Evolutionary conservation across 2,113 vertebrate genomes (phyloP), one percentile per base, ranked within the genome.

Genomic region (Mellivora capensis): DNA sequence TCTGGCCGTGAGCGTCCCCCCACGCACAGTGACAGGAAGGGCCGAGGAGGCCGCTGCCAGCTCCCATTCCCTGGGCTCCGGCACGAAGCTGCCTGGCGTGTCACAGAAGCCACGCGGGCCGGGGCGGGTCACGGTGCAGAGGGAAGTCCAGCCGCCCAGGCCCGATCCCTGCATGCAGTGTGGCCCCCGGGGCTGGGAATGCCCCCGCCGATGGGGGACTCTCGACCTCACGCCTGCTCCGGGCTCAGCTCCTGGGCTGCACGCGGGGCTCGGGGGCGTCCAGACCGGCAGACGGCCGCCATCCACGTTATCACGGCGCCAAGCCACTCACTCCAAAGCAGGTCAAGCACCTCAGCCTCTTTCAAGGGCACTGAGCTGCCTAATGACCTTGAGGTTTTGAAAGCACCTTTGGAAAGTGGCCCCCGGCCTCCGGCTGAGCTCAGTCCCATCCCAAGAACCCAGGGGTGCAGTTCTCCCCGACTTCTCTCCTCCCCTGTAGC

Each of bases 101-200:
- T 34, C 6, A 1, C 17, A 27, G 81, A 54, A 15, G 21, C 49
- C 61, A 3, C 10, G 2, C n/a, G 6, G 71, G 71, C 10, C 18
- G 0, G 10, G 37, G 20, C 20, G 0, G 4, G 21, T 44, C 29
- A 31, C 2, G 57, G 21, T 21, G 3, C 67, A 7, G 52, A n/a
- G 77, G 62, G 20, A 14, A 11, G 47, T 12, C 59, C 23, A 59
- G 69, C 12, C 37, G 9, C n/a, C 59, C 18, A 8, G 52, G 25
- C 20, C 54, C n/a, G 79, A n/a, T 1, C 71, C 49, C 2, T 4
- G 37, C 2, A 15, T 1, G 18, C 0, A 0, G 2, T 0, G 4
- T 2, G 1, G 42, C 20, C 69, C 12, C 2, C 0, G 3, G 1
- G 37, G 21, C 12, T 11, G 0, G 9, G n/a, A 18, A 25, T 0